Conservation (phyloP, 2,113 vertebrate genomes). For the Thunnus maccoyii region DNA sequence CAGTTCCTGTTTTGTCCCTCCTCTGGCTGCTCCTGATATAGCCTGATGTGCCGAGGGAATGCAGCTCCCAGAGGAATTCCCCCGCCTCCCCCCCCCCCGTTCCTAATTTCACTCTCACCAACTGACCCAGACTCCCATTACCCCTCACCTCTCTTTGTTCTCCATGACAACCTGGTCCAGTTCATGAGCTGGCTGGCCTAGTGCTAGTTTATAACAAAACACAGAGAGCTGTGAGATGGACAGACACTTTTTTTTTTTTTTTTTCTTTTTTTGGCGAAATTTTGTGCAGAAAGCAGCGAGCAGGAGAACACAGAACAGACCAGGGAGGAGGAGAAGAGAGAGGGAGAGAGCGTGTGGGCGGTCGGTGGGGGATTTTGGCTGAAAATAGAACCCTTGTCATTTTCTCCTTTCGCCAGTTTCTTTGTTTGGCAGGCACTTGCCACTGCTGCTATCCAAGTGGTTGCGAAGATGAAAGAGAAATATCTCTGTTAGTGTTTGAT, state of each 20-base stretch:
- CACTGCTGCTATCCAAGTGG: constrained; percentile 47
- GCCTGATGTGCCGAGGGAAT: constrained; percentile 67
- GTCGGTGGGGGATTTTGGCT: constrained; percentile 64
- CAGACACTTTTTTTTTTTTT: background rate
- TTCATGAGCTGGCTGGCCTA: constrained; percentile 24
- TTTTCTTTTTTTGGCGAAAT: constrained; percentile 13
- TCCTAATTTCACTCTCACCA: constrained; percentile 62
- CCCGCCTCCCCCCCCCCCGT: constrained; percentile 31
- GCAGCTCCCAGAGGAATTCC: constrained; percentile 75
- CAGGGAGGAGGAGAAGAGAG: constrained; percentile 40
- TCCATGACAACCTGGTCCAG: constrained; percentile 37
- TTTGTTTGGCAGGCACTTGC: constrained; percentile 64
- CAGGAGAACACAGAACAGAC: constrained; percentile 32
- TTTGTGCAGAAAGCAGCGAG: background rate
- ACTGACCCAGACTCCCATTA: constrained; percentile 64
- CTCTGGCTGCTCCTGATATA: constrained; percentile 73
- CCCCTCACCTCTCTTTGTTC: constrained; percentile 64
- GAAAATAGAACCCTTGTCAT: constrained; percentile 81
- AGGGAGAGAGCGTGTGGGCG: constrained; percentile 55
- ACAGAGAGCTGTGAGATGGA: constrained; percentile 29
- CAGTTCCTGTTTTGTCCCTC: constrained; percentile 78
- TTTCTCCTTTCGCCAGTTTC: constrained; percentile 70
- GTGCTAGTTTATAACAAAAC: constrained; percentile 14
- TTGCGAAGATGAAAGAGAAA: constrained; percentile 42
- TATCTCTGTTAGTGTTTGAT: constrained; percentile 36